Evolutionary conservation across 2,888 invertebrate species (phyloP), one percentile per base, ranked within the genome.

Genomic region (Strigamia transsilvanica): DNA sequence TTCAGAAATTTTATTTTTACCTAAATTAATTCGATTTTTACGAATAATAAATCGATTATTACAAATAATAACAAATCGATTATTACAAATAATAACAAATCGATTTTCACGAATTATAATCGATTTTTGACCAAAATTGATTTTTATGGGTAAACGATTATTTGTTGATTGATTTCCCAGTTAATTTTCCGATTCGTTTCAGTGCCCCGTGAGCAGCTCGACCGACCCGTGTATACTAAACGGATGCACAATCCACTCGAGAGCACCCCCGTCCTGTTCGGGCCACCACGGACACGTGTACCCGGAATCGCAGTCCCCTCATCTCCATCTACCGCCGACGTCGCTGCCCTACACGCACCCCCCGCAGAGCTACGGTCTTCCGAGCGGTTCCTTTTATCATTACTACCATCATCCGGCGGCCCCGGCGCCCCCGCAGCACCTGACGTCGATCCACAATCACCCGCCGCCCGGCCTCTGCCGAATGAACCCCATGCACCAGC

Each of bases 401-500:
- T 83, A 83, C 21, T 82, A 81, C n/a, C 82, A 82, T 23, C 73
- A 18, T 73, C 46, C 82, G 15, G 42, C 77, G 23, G n/a, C 46
- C 5, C 80, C 61, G 13, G 21, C 61, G 7, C 73, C 38, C 0
- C 46, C 82, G 18, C 32, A 66, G 32, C 66, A 56, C 18, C 7
- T 73, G 41, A 56, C 34, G 10, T 46, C 77, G 18, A 21, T 78
- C 6, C 80, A 51, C 23, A 34, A 61, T 15, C 80, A 83, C 13
- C 23, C 41, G 56, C 73, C 81, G 23, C 83, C 80, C 46, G 13
- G 79, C 32, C 80, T 83, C 42, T 80, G 80, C 18, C 91, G 93
- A 79, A 92, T 93, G 77, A 93, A 93, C 88, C 91, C 93, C 7
- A 90, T 93, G 7, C 94, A 94, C 87, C 93, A 93, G 86, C 90